Base-by-base conservation (phyloP, 2,113 vertebrate species). In the Crocuta crocuta region DNA sequence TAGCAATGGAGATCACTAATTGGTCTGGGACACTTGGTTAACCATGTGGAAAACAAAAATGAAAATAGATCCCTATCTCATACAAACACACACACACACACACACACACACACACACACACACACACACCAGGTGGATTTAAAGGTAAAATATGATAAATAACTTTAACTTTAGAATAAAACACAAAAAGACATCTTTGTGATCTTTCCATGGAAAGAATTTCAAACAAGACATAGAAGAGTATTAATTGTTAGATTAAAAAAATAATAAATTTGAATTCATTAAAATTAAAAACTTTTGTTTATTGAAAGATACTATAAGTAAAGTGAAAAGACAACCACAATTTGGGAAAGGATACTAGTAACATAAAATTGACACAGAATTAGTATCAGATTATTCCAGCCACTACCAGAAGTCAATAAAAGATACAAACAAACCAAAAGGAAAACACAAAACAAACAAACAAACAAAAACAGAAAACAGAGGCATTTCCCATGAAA, bases 91-190 rank as follows among this genome's bases (percentile, higher is more conserved):
- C 63, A 28, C 63, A 65, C 24, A 16, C 43, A 76, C 26, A 48
- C 43, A 12, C 63, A 28, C 26, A 6, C 63, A 15, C 65, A 31
- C 63, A 28, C 63, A 26, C 19, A 21, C 9, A 21, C 71, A 58
- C 48, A 43, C 33, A 93, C 16, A 89, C 4, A 90, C 13, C 10
- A 65, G 7, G 13, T 83, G 23, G 33, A 86, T 48, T 89, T 79
- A 73, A 84, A 85, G 23, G 16, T 35, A 85, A 97, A 89, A 71
- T 39, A 79, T 31, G 10, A 48, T 50, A 61, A 5, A 63, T 68
- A 48, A 84, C 17, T 93, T 81, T 58, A 76, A 39, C 45, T 89
- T 89, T 81, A 66, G 31, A 89, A 53, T 68, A 94, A 95, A 93
- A 85, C 50, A 70, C 3, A 85, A 16, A 7, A 74, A 68, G 16